Percentiles rank a stretch among this genome's conserved stretches.
phyloP scores from a whole-genome alignment of 2,888 invertebrate genomes.

The Brenthis daphne region DNA sequence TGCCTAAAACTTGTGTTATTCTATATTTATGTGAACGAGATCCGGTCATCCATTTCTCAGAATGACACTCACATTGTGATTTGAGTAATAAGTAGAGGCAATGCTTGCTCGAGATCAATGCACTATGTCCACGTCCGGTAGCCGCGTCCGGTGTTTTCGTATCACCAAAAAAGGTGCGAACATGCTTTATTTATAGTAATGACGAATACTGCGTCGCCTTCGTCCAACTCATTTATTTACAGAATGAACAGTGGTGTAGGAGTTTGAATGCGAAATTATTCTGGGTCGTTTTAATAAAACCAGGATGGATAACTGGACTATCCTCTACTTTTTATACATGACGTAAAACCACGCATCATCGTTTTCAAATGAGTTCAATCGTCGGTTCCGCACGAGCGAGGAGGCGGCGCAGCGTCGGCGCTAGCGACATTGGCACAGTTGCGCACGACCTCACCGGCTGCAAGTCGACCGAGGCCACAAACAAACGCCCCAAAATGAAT shows the following conservation, averaged over 20 bases:
- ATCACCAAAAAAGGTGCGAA: constrained; percentile 80
- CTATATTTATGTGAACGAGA: constrained; percentile 64
- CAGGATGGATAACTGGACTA: constrained; percentile 11
- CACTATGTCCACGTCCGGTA: constrained; percentile 74
- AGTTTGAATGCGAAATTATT: constrained; percentile 38
- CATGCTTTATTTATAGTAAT: constrained; percentile 74
- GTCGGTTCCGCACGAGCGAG: constrained; percentile 71
- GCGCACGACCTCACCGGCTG: constrained; percentile 71
- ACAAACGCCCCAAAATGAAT: constrained; percentile 75
- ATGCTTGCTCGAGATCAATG: constrained; percentile 67
- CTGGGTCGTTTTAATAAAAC: constrained; percentile 20
- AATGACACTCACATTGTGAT: constrained; percentile 45
- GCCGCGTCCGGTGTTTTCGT: constrained; percentile 77
- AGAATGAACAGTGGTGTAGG: constrained; percentile 60
- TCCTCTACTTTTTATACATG: constrained; percentile 22
- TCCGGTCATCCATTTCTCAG: constrained; percentile 65
- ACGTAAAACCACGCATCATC: constrained; percentile 35
- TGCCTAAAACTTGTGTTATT: constrained; percentile 43
- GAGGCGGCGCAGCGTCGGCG: constrained; percentile 53
- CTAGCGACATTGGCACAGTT: constrained; percentile 79
- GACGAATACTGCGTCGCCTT: constrained; percentile 69
- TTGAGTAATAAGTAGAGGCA: constrained; percentile 46
- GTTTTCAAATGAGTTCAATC: constrained; percentile 43
- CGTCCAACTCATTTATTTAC: constrained; percentile 67
- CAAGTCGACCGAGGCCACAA: constrained; percentile 72